Percentiles rank a stretch among this genome's conserved stretches.
These are phyloP conservation scores for Galendromus occidentalis DNA, from an alignment of 1,140 invertebrate species.

Conservation along the genomic window DNA sequence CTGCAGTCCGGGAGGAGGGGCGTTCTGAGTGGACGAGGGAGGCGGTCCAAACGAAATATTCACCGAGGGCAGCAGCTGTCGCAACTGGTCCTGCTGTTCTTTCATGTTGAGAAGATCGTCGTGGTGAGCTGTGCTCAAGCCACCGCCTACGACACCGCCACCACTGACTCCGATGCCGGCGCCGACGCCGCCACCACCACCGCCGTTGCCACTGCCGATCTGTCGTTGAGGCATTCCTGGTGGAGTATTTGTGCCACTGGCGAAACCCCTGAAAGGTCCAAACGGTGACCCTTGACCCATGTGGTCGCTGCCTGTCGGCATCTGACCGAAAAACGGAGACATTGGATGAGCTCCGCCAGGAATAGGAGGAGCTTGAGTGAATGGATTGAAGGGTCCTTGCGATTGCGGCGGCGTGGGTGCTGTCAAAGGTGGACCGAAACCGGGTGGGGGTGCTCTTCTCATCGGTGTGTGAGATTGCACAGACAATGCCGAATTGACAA, in stretches of 20 bases:
- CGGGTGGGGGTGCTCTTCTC: not conserved
- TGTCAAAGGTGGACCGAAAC: not conserved
- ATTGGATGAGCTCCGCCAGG: not conserved
- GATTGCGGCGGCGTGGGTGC: not conserved
- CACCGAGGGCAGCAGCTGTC: constrained; percentile 8
- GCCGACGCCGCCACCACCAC: not conserved
- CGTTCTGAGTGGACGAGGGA: not conserved
- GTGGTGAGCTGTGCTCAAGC: not conserved
- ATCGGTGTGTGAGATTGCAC: not conserved
- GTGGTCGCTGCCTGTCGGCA: no score
- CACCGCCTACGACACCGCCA: not conserved
- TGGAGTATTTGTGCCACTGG: no score
- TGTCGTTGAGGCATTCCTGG: no score
- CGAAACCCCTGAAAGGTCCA: no score
- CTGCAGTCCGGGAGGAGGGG: not conserved
- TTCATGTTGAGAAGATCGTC: constrained; percentile 10
- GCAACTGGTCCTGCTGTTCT: constrained; percentile 8
- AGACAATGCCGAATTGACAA: no score
- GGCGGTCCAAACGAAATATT: constrained; percentile 9
- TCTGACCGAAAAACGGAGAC: no score
- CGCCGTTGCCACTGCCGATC: not conserved
- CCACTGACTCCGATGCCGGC: not conserved
- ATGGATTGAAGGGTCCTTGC: not conserved
- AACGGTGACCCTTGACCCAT: no score
- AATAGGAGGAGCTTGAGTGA: not conserved